Conservation (phyloP, 1,140 invertebrate species). For the Berghia stephanieae region DNA sequence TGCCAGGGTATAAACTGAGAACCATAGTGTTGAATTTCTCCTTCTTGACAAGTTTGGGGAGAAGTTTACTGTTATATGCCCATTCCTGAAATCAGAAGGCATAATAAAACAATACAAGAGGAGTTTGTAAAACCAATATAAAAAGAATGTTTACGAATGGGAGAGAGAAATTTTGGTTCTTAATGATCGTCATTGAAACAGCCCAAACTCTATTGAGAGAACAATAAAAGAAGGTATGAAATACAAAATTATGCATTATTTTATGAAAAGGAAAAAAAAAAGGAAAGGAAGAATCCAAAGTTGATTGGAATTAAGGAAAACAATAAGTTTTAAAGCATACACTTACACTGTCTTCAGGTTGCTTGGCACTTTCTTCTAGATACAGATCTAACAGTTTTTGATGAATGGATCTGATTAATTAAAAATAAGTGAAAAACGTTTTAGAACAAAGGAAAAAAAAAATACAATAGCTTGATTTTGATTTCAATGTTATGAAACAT, state of each 20-base stretch:
- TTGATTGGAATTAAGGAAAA: background rate
- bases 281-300: background rate
- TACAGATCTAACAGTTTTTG: slow-evolving; percentile 63
- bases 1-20: slow-evolving; percentile 88
- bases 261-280: background rate
- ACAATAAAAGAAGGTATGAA: background rate
- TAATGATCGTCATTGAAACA: background rate
- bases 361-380: slow-evolving; percentile 60
- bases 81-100: slow-evolving; percentile 68
- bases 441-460: too few species aligned
- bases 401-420: slow-evolving; percentile 59
- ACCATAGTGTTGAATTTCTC: slow-evolving; percentile 89
- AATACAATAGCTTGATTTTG: background rate
- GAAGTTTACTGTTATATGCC: slow-evolving; percentile 79
- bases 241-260: background rate
- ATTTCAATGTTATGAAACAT: background rate
- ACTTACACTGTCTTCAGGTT: slow-evolving; percentile 53
- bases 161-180: background rate
- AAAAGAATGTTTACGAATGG: background rate
- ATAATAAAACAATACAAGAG: too few species aligned
- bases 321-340: background rate
- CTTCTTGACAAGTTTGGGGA: slow-evolving; percentile 84
- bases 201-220: background rate
- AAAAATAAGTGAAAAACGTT: background rate
- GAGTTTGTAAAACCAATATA: slow-evolving; percentile 19